Evolutionary conservation across 1,140 invertebrate species (phyloP).

Genomic region (Apis laboriosa): DNA sequence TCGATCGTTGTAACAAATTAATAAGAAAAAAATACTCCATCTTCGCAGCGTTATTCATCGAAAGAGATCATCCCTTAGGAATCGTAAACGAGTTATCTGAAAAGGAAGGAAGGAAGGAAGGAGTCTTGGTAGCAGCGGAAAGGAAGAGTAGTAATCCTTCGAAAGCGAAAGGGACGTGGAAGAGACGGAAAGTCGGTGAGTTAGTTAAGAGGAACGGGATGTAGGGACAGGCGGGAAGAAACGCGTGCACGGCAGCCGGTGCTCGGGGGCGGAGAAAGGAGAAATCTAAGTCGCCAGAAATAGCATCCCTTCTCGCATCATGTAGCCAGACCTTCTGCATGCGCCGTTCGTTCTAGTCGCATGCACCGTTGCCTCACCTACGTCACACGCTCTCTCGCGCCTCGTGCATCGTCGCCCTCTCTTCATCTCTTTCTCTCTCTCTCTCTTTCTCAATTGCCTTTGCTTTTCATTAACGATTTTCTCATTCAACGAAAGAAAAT

Average conservation of each 20-base stretch:
- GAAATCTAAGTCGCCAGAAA: conserved; percentile 67
- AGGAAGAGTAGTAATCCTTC: conserved; percentile 7
- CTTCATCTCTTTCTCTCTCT: not conserved
- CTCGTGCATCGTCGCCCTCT: conserved; percentile 20
- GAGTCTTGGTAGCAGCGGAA: not conserved
- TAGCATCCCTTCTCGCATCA: conserved; percentile 66
- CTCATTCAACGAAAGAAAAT: not conserved
- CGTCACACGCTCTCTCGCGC: conserved; percentile 46
- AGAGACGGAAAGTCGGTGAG: conserved; percentile 41
- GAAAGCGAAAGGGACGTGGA: conserved; percentile 36
- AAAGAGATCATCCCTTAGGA: not conserved
- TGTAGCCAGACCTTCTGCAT: conserved; percentile 64
- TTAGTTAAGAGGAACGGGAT: conserved; percentile 40
- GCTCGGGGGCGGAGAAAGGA: conserved; percentile 53
- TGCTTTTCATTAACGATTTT: conserved; percentile 31
- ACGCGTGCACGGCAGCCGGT: conserved; percentile 47
- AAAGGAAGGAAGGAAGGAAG: not conserved
- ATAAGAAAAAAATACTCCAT: not conserved
- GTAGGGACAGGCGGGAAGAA: conserved; percentile 28
- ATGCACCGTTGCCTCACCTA: conserved; percentile 62
- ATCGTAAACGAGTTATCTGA: not conserved
- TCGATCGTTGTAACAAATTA: not conserved
- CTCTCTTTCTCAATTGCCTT: not conserved
- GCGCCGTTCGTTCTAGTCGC: conserved; percentile 62
- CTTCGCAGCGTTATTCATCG: not conserved